These are phyloP conservation scores for Picus viridis DNA, from an alignment of 2,797 vertebrate genomes.

Conservation along the genomic window DNA sequence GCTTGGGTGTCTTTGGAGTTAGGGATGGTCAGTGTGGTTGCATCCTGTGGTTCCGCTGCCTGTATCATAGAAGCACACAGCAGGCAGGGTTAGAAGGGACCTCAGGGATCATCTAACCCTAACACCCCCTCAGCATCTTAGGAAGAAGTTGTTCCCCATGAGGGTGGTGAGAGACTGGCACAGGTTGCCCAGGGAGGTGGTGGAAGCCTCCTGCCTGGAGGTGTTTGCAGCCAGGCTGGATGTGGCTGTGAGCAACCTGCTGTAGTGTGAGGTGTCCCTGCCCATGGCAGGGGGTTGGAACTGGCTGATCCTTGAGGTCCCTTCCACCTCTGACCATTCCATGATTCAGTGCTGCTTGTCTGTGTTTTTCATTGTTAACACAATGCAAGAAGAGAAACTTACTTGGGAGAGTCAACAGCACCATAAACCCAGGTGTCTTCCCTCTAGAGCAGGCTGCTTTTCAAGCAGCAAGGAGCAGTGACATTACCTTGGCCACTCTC, in stretches of 20 bases:
- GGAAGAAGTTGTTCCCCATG: background rate
- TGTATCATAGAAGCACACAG: background rate
- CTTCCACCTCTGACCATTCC: too few relatives aligned
- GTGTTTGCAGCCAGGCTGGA: too few relatives aligned
- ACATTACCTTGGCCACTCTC: background rate
- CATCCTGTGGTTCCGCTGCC: background rate
- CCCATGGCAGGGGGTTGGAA: too few relatives aligned
- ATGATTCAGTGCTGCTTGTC: background rate
- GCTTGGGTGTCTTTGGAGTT: background rate
- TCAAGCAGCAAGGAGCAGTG: background rate
- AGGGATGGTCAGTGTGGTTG: background rate
- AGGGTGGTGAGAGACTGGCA: background rate
- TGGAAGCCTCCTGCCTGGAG: too few relatives aligned
- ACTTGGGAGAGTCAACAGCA: background rate
- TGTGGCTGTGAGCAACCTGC: too few relatives aligned
- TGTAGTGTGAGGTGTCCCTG: too few relatives aligned
- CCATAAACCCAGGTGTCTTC: background rate
- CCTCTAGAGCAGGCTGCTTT: background rate
- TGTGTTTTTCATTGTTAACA: background rate
- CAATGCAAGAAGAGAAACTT: background rate
- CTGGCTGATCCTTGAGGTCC: too few relatives aligned
- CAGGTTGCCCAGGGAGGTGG: too few relatives aligned
- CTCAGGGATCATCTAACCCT: too few relatives aligned
- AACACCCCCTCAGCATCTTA: background rate
- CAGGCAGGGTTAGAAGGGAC: too few relatives aligned